Evolutionary conservation across 2,888 invertebrate genomes (phyloP), one percentile per base, ranked within the genome.

Genomic region (Schizaphis graminum): DNA sequence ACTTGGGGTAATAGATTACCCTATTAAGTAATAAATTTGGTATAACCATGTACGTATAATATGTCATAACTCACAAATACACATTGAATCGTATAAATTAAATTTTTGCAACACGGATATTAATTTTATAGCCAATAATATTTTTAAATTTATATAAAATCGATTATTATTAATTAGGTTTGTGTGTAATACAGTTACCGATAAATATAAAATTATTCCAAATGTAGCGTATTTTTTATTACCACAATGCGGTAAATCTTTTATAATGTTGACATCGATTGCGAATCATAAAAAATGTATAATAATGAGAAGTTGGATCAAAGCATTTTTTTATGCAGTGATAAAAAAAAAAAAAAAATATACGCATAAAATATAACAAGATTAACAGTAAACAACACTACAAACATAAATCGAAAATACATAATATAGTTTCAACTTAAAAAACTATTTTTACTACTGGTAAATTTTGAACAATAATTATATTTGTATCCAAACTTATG

Each of bases 181-280:
- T 67, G 67, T 67, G n/a, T 67, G 26, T 57, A n/a, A n/a, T 67
- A 35, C 21, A 67, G 67, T 67, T 35, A 67, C 35, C n/a, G 35
- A 67, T 67, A 67, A 67, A 67, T 67, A 86, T 86, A 5, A 47
- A 44, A 86, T 86, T 24, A 86, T 86, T 26, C 47, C 86, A 86
- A 86, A 28, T 13, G 28, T 47, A 86, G 28, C 47, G 28, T 28
- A 1, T 44, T 47, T 86, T 44, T 44, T 44, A 53, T 53, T 28
- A 47, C 28, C 1, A 16, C 13, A 47, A 86, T 47, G 26, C 0
- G 47, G 28, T 86, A 13, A 47, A 86, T 11, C 26, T 28, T 44
- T 86, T 47, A 28, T 47, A 47, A 86, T 28, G 28, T 16, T 47
- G n/a, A 47, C 28, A 86, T 86, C 16, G 28, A 86, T 47, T 16